These are phyloP conservation scores for Mantis religiosa DNA, from an alignment of 2,888 invertebrate genomes.

Conservation along the genomic window DNA sequence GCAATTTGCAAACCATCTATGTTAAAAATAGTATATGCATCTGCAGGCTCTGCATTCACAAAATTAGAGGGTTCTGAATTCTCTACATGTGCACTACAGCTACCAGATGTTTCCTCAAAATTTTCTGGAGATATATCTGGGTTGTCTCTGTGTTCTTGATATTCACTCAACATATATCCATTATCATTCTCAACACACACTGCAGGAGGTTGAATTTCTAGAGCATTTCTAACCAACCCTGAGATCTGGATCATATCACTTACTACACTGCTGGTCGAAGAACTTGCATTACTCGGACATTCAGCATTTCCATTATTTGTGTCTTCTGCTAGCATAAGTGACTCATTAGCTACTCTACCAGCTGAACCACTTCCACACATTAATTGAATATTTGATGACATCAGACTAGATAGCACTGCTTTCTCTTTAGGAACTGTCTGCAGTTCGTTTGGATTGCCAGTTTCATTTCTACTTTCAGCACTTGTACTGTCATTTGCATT, in stretches of 20 bases:
- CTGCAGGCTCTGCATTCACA: background rate
- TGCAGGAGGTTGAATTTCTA: constrained; percentile 9
- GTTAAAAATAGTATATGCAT: constrained; percentile 42
- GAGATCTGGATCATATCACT: background rate
- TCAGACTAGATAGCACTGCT: background rate
- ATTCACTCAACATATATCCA: background rate
- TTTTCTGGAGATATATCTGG: background rate
- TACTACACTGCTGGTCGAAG: background rate
- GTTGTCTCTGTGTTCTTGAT: background rate
- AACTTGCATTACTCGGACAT: background rate
- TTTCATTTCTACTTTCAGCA: background rate
- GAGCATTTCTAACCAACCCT: constrained; percentile 3
- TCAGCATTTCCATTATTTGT: background rate
- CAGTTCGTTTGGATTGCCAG: background rate
- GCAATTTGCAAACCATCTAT: constrained; percentile 49
- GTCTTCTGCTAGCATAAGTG: background rate
- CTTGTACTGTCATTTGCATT: background rate
- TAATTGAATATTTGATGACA: background rate
- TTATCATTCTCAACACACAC: background rate
- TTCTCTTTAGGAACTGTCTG: background rate
- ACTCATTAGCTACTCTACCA: too few relatives aligned
- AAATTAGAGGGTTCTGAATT: background rate
- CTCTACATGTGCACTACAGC: background rate
- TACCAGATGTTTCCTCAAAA: background rate
- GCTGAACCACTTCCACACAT: background rate